Evolutionary conservation across 2,113 vertebrate species (phyloP), one percentile per base, ranked within the genome.

Genomic region (Alligator mississippiensis): DNA sequence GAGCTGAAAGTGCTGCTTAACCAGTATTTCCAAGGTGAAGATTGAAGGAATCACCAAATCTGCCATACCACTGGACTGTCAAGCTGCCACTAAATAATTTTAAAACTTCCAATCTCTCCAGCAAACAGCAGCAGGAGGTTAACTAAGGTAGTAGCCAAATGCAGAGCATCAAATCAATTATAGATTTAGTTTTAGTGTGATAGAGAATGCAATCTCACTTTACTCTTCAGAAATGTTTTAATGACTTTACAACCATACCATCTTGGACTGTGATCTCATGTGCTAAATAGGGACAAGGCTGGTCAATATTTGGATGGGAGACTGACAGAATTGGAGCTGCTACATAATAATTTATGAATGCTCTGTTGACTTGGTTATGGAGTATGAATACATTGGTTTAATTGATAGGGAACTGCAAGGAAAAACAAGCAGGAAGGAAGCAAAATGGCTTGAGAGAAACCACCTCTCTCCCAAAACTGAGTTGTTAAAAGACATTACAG

Each of bases 391-490:
- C 13, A n/a, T 4, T 17, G 3, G 19, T 60, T 25, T 4, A 24
- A 5, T 58, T 47, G 24, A 47, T 74, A 47, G 6, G 70, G 34
- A 13, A 4, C 34, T 72, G 78, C 30, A 16, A 60, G 28, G 3
- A 57, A 38, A 61, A 79, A 3, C 1, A 4, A 58, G 28, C 8
- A 3, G 0, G 2, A 9, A 1, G 4, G 21, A 27, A 64, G 34
- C 0, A 11, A 15, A 74, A 64, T 66, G 34, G 25, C 15, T 14
- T 64, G 64, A n/a, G 64, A 21, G 3, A 6, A 10, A 55, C 10
- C 28, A 1, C 25, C 21, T 28, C 4, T 28, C 59, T 2, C 12
- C 6, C 11, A 47, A 47, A 24, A 22, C 34, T 38, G 0, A 4
- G 9, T n/a, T 57, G 30, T 19, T 22, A 72, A 66, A 66, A 4